Conservation (phyloP, 2,888 invertebrate species). For the Platerodrilus igneus region DNA sequence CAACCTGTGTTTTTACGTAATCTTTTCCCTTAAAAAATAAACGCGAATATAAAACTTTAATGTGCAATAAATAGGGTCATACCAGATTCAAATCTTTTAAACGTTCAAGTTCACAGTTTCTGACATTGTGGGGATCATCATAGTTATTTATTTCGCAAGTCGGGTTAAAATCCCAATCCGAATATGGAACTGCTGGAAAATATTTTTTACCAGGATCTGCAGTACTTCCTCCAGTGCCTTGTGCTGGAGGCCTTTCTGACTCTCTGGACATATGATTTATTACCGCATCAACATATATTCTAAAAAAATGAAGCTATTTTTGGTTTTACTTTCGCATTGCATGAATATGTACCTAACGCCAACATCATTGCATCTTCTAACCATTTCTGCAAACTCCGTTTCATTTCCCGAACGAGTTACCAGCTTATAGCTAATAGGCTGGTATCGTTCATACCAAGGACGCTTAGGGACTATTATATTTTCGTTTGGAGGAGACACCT, state of each 20-base stretch:
- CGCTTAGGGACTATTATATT: too few relatives aligned
- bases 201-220: constrained; percentile 48
- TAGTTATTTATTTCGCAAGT: constrained; percentile 66
- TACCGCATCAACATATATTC: constrained; percentile 81
- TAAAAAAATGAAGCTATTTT: constrained; percentile 41
- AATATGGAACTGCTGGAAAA: constrained; percentile 62
- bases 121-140: constrained; percentile 56
- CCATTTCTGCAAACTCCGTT: too few relatives aligned
- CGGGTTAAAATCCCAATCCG: constrained; percentile 63
- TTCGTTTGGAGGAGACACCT: too few relatives aligned
- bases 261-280: constrained; percentile 79
- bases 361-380: too few relatives aligned
- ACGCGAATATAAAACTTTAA: too few relatives aligned
- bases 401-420: too few relatives aligned
- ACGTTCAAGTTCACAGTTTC: constrained; percentile 54
- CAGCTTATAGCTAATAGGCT: too few relatives aligned
- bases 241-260: constrained; percentile 48
- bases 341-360: too few relatives aligned
- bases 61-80: background rate
- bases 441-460: too few relatives aligned
- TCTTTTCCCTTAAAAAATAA: constrained; percentile 10
- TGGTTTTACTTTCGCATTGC: too few relatives aligned
- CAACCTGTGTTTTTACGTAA: constrained; percentile 62
- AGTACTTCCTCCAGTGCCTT: constrained; percentile 57
- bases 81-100: constrained; percentile 73